Base-by-base conservation (phyloP, 2,888 invertebrate genomes). In the Nephrotoma guestfalica region DNA sequence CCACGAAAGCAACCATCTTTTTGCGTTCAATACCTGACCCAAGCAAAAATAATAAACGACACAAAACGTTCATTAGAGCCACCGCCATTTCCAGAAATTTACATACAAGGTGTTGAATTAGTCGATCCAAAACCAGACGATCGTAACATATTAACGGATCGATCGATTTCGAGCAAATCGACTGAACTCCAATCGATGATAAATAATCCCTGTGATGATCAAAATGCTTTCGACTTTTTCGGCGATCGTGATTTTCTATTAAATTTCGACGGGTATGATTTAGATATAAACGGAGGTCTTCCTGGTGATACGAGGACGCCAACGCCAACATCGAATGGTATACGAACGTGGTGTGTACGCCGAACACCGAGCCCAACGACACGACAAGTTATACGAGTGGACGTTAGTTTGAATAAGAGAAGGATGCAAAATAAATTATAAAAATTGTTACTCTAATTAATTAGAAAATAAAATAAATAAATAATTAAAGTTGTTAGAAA, bases 211-310 rank as follows among this genome's bases (percentile, higher is more conserved):
- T 45, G 13, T 18, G 84, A 41, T 41, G 41, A 84, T 84, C 84
- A 84, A 41, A n/a, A 84, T n/a, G 1, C n/a, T 41, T 15, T 41
- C 5, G 42, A 45, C 11, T 43, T 43, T 42, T 41, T 15, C 43
- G 85, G 15, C 7, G 30, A 43, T 11, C 42, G 85, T 85, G 43
- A 43, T 11, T 18, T 43, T 43, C 18, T 83, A 41, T 15, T 86
- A n/a, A 87, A 87, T 86, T 87, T 87, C 13, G 83, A 87, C 86
- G 87, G 87, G 0, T 87, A 86, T 41, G 87, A 87, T 83, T 83
- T 87, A 83, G 86, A 87, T 83, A 86, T 47, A 47, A 86, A 71
- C 83, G 87, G 87, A 3, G 83, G 86, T 86, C 15, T 87, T 41
- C 87, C 87, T 0, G 87, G 87, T 83, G 86, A 86, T 51, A 86